Conservation (phyloP, 2,888 invertebrate genomes). For the Drosophila fulvimacula region DNA sequence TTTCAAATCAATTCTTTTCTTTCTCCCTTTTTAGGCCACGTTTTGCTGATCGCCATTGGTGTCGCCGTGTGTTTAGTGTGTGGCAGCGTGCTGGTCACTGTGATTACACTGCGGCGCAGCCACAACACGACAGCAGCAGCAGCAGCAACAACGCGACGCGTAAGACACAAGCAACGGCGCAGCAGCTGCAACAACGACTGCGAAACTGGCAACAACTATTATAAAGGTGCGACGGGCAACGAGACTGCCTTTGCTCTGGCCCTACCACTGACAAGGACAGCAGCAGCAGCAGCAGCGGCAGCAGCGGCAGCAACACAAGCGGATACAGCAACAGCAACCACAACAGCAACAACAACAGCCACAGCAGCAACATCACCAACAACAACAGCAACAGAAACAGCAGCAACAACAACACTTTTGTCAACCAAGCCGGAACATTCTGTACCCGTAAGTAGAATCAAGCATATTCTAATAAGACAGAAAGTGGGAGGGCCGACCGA, state of each 20-base stretch:
- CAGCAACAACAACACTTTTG: conserved; percentile 80
- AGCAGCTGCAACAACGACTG: conserved; percentile 21
- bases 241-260: conserved; percentile 83
- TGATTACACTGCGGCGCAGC: conserved; percentile 72
- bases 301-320: conserved; percentile 38
- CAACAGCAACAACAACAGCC: conserved; percentile 58
- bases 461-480: conserved; percentile 11
- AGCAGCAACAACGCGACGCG: conserved; percentile 57
- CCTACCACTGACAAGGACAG: conserved; percentile 82
- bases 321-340: conserved; percentile 29
- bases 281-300: conserved; percentile 46
- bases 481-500: background rate
- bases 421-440: conserved; percentile 85
- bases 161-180: conserved; percentile 65
- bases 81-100: conserved; percentile 81
- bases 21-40: conserved; percentile 66
- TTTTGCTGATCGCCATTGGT: conserved; percentile 80
- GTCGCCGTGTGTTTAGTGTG: conserved; percentile 81
- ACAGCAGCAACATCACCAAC: conserved; percentile 69
- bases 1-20: no score
- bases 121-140: conserved; percentile 52
- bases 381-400: conserved; percentile 68
- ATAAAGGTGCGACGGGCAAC: conserved; percentile 41
- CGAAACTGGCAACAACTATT: conserved; percentile 46
- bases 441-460: conserved; percentile 84